phyloP scores from a whole-genome alignment of 2,113 vertebrate species.

The Malurus alboscapulatus region DNA sequence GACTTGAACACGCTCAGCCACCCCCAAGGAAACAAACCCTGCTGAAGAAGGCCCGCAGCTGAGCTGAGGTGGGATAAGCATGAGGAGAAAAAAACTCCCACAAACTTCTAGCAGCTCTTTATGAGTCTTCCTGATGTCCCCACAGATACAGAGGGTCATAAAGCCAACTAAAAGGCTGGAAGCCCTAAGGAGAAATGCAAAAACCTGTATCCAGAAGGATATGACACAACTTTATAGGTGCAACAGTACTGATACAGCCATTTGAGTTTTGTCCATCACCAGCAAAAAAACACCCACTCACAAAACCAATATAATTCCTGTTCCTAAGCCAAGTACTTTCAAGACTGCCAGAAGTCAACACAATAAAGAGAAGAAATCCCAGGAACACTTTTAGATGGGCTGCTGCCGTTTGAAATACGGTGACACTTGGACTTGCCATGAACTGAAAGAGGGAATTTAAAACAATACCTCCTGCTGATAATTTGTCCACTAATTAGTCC shows the following conservation, averaged over 20 bases:
- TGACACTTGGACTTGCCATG: neutral
- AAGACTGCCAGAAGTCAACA: constrained; percentile 8
- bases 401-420: neutral
- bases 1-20: fast-evolving
- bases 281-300: neutral
- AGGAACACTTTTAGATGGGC: neutral
- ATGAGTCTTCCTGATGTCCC: neutral
- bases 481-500: neutral
- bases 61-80: neutral
- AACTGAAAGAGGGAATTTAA: neutral
- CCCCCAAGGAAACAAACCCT: neutral
- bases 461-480: neutral
- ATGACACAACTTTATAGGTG: neutral
- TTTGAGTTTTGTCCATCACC: neutral
- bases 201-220: neutral
- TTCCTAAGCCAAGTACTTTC: neutral
- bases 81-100: fast-evolving
- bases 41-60: neutral
- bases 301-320: neutral
- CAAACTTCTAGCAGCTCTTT: neutral
- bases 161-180: neutral
- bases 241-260: neutral
- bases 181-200: neutral
- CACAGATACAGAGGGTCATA: neutral
- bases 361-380: constrained; percentile 3